These are phyloP conservation scores for Bettongia penicillata DNA, from an alignment of 2,113 vertebrate species.

Conservation along the genomic window DNA sequence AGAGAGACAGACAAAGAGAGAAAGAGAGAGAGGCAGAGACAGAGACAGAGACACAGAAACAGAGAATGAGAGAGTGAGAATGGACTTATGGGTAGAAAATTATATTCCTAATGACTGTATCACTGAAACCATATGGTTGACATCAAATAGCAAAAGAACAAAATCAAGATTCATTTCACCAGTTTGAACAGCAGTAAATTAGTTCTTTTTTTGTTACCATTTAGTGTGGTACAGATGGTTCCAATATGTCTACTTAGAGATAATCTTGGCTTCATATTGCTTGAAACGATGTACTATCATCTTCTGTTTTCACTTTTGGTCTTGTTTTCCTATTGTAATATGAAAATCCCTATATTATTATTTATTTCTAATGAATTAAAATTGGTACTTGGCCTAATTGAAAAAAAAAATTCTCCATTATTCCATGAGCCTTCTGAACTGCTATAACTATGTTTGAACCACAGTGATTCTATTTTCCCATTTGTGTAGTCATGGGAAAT, in stretches of 20 bases:
- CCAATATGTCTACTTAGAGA: conserved; percentile 22
- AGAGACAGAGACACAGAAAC: background rate
- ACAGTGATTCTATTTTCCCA: background rate
- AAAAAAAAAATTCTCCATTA: background rate
- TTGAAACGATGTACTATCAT: background rate
- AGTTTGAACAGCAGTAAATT: conserved; percentile 59
- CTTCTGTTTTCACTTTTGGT: background rate
- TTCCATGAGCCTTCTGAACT: background rate
- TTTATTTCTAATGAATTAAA: background rate
- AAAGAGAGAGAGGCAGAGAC: too few relatives aligned
- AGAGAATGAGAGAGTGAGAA: background rate
- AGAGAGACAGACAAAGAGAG: background rate
- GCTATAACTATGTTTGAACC: background rate
- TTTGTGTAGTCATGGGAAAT: background rate
- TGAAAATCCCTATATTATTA: background rate
- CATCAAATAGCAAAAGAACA: conserved; percentile 44
- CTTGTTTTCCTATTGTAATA: conserved; percentile 15
- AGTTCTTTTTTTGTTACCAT: conserved; percentile 34
- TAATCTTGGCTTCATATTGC: conserved; percentile 14
- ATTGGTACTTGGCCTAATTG: conserved; percentile 5
- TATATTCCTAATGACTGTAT: conserved; percentile 39
- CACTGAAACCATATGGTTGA: conserved; percentile 51
- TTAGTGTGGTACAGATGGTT: conserved; percentile 58
- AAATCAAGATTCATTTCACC: conserved; percentile 54
- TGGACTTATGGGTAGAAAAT: background rate